Conservation (phyloP, 2,888 invertebrate species). For the Eucriotettix oculatus region DNA sequence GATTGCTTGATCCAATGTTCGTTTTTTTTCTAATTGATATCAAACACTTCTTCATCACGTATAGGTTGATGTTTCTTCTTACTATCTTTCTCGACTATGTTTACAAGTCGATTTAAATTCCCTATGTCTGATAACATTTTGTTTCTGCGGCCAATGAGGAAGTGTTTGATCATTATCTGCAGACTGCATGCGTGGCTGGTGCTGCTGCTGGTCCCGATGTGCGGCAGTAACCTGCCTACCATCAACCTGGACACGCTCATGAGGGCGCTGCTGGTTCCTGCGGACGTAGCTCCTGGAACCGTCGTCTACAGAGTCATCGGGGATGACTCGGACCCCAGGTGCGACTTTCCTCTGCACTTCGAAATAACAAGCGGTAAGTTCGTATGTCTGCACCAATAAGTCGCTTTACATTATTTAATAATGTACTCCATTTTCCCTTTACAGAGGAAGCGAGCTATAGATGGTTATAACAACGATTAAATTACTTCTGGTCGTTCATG, state of each 20-base stretch:
- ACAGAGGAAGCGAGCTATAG: no score
- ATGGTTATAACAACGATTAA: no score
- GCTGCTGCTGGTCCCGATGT: background rate
- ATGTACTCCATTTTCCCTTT: no score
- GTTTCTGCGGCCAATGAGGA: no score
- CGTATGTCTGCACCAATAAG: background rate
- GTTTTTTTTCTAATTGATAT: no score
- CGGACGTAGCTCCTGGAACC: conserved; percentile 66
- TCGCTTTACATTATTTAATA: background rate
- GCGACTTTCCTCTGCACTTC: conserved; percentile 72
- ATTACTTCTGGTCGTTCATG: no score
- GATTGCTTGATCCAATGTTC: no score
- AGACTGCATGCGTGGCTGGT: background rate
- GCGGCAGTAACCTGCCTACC: conserved; percentile 45
- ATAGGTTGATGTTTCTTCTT: no score
- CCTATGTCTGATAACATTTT: no score
- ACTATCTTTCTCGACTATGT: no score
- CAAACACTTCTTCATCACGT: no score
- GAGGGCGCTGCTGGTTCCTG: conserved; percentile 65
- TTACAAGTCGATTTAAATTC: no score
- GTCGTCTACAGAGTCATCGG: conserved; percentile 78
- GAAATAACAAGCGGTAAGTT: conserved; percentile 23
- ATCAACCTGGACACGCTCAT: conserved; percentile 74
- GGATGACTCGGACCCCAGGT: conserved; percentile 71
- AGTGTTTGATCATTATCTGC: background rate